Evolutionary conservation across 2,113 vertebrate genomes (phyloP), one percentile per base, ranked within the genome.

Genomic region (Etheostoma spectabile): DNA sequence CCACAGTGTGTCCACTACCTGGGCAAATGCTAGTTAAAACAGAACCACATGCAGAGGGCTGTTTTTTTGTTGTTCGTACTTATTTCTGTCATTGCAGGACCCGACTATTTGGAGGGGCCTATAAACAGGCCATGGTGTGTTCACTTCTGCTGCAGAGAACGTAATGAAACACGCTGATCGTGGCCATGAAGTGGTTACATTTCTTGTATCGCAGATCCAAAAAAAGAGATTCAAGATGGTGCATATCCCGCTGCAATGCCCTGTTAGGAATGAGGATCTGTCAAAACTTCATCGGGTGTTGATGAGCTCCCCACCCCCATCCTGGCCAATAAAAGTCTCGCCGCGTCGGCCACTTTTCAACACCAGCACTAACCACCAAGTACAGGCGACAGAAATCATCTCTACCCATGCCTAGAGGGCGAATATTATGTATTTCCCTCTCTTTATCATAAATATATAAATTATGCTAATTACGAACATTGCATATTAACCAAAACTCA

Each of bases 361-460:
- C 81, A 87, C 90, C 27, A 72, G 64, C 85, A 64, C 57, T 13
- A 55, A 45, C 67, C 84, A 56, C 71, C 65, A 51, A 85, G 80
- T 77, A 19, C 74, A 16, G 70, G 80, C 85, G 70, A 87, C 85
- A 45, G 74, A 80, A 76, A 87, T 45, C 90, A 55, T 62, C 86
- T 74, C 74, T 84, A 89, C 80, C 85, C 85, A 85, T 73, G 91
- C 88, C 86, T 71, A 65, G 84, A 90, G 87, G 89, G 84, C 46
- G 67, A 85, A 89, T 92, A 93, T 93, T 91, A 93, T 93, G 89
- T 89, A 89, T 95, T 93, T 92, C 92, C 92, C 92, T 93, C 95
- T 96, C 95, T 95, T 97, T 97, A 97, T 97, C 97, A 98, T 98
- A 98, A 98, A 98, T 98, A 97, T 98, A 98, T 98, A 98, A 98